Evolutionary conservation across 1,140 invertebrate genomes (phyloP), one percentile per base, ranked within the genome.

Genomic region (Campoletis sonorensis): DNA sequence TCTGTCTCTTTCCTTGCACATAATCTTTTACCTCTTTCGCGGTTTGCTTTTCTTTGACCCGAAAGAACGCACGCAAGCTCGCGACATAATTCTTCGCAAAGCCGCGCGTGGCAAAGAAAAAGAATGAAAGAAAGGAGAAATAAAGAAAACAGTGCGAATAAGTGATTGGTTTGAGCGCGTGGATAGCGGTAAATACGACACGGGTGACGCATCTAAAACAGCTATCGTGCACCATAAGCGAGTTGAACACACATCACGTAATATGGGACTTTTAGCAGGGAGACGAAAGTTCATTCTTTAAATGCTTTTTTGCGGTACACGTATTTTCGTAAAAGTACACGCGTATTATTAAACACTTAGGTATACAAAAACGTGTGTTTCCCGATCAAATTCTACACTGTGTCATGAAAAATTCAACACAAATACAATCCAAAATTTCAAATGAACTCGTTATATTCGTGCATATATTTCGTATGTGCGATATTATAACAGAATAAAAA

Each of bases 111-210:
- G 61, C 26, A 18, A 51, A 15, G 77, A 30, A 26, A 51, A 67
- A 70, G 58, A 61, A 30, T n/a, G 30, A 71, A 37, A 33, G 33
- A 73, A 51, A 49, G n/a, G n/a, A 73, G 37, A 21, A 73, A 51
- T 21, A 58, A 27, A 67, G 61, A 72, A 80, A 68, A 80, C 11
- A 27, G 79, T 30, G 79, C 68, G 49, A 51, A 80, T 72, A 80
- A 80, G 79, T 37, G 79, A 80, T 80, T 58, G 79, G 45, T 80
- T 80, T 23, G 23, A 67, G 40, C 79, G 68, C 68, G 49, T 76
- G 51, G 21, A 16, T 80, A 80, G 68, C 79, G 79, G 79, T 80
- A 80, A 70, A 77, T 33, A 58, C 72, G 68, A 68, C 30, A 80
- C 68, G 67, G 18, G 26, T 70, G 37, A 72, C 68, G 79, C 67